Base-by-base conservation (phyloP, 2,888 invertebrate genomes). In the Holacanthella duospinosa region DNA sequence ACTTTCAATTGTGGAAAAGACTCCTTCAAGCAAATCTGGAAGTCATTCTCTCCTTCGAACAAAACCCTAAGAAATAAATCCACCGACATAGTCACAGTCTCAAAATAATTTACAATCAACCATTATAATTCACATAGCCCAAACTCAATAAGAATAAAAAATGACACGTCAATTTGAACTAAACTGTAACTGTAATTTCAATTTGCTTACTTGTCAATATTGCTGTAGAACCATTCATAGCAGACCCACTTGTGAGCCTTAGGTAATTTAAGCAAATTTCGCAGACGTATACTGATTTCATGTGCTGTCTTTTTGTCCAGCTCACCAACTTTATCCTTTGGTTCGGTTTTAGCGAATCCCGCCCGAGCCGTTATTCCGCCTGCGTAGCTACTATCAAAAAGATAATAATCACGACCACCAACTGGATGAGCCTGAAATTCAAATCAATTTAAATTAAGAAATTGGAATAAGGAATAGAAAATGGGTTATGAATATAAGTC, bases 211-310 rank as follows among this genome's bases (percentile, higher is more conserved):
- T 83, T 82, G 76, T 99, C 99, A 73, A 99, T 88, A 75, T 95
- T 96, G 72, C 97, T 96, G 78, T 99, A 99, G 79, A 99, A 99
- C 87, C 95, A 99, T 78, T 99, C 99, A 78, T 93, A 97, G 78
- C 94, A 96, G 9, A 97, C 96, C 94, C 96, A 97, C 79, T 93
- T 94, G 77, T 97, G 95, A 2, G 97, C 97, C 80, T 97, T 97
- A 0, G 99, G 97, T 68, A 99, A 79, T 79, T 97, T 97, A 2
- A 99, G 80, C 29, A 99, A 82, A 80, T 99, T 99, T 69, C 93
- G 82, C 64, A 93, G 79, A 69, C 93, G 82, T 80, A 91, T 84
- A 1, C 94, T 94, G 73, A 94, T 90, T 74, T 88, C 84, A 75
- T 95, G 93, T 0, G 93, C 93, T 71, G 88, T 84, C 76, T 87